A percentile compares a stretch with the other conserved stretches of the same genome.
phyloP scores from a whole-genome alignment of 2,888 invertebrate genomes.

The Trissoscelio sp. region DNA sequence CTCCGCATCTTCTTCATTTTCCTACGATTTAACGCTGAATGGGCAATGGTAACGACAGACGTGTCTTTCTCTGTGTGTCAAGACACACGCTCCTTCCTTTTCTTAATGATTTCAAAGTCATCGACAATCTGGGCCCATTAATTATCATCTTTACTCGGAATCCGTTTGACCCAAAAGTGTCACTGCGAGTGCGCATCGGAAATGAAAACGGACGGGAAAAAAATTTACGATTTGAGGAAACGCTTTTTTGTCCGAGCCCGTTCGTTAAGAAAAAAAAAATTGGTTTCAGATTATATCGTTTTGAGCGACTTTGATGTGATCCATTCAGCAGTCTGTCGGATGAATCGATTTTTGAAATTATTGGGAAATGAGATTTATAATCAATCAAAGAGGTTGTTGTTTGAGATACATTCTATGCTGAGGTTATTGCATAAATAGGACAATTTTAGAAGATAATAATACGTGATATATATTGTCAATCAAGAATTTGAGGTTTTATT shows the following conservation, averaged over 20 bases:
- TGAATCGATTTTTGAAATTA: constrained; percentile 16
- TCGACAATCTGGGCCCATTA: constrained; percentile 53
- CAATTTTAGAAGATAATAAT: too few relatives aligned
- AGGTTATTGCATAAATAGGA: too few relatives aligned
- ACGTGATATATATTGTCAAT: too few relatives aligned
- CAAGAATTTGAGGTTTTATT: too few relatives aligned
- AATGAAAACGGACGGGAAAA: constrained; percentile 25
- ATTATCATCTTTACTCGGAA: constrained; percentile 63
- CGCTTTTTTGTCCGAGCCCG: constrained; percentile 19
- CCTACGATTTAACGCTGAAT: constrained; percentile 36
- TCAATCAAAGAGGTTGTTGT: constrained; percentile 26
- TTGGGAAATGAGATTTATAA: constrained; percentile 17
- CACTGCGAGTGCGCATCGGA: constrained; percentile 37
- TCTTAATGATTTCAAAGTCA: constrained; percentile 64
- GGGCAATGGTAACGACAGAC: constrained; percentile 50
- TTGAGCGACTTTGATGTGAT: background rate
- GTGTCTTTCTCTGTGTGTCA: constrained; percentile 57
- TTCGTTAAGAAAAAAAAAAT: constrained; percentile 22
- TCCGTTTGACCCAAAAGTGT: constrained; percentile 61
- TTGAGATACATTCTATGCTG: too few relatives aligned
- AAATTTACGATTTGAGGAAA: constrained; percentile 50
- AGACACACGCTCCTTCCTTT: constrained; percentile 43
- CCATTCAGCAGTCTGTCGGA: background rate
- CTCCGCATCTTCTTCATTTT: constrained; percentile 66
- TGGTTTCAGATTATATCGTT: constrained; percentile 18